Evolutionary conservation across 2,888 invertebrate species (phyloP).

Genomic region (Eupithecia insigniata): DNA sequence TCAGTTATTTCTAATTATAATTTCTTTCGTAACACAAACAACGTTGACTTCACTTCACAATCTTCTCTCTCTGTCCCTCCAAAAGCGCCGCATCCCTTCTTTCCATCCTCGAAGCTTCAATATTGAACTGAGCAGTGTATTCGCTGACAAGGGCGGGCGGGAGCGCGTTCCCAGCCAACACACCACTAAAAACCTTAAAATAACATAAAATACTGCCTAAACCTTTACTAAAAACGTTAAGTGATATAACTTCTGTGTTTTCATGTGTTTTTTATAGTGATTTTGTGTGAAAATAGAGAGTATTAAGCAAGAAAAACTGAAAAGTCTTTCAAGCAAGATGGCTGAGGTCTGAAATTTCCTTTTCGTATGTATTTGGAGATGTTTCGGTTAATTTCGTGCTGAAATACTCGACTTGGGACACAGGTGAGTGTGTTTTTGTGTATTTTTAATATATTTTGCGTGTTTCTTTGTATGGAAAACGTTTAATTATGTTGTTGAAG

Average conservation of each 20-base stretch:
- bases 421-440: conserved; percentile 10
- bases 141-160: conserved; percentile 66
- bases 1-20: background rate
- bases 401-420: background rate
- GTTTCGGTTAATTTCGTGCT: conserved; percentile 11
- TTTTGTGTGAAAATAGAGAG: background rate
- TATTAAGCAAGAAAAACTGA: background rate
- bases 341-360: conserved; percentile 4
- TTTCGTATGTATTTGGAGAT: conserved; percentile 3
- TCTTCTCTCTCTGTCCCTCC: background rate
- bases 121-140: conserved; percentile 45
- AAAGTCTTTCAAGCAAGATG: conserved; percentile 2
- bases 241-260: background rate
- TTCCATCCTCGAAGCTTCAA: background rate
- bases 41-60: background rate
- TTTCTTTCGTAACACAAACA: background rate
- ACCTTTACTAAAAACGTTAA: background rate
- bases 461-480: background rate
- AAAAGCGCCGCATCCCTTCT: background rate
- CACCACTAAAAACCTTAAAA: background rate
- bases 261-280: background rate
- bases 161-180: background rate
- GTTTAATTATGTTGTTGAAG: background rate
- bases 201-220: background rate
- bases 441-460: background rate